These are phyloP conservation scores for Palythoa heliodiscus DNA, from an alignment of 92 coral and sea anemone species.

Conservation along the genomic window DNA sequence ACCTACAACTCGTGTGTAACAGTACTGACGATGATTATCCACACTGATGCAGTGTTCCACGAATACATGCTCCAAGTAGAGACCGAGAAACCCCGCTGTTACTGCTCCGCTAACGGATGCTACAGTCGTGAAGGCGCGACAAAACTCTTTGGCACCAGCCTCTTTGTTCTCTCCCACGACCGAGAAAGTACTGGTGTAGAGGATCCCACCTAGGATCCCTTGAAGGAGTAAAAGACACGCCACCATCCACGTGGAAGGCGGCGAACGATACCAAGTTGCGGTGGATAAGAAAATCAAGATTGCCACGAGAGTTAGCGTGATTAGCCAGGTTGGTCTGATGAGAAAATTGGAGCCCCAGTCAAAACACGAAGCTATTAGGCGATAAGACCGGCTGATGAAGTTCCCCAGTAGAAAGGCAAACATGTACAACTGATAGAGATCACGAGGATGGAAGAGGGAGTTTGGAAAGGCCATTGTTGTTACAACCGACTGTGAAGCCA, in stretches of 20 bases:
- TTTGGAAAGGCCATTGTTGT: conserved; percentile 52
- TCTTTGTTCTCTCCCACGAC: conserved; percentile 43
- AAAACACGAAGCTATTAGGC: conserved; percentile 15
- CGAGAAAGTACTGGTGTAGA: conserved; percentile 50
- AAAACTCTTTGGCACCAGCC: conserved; percentile 41
- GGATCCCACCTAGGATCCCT: conserved; percentile 35
- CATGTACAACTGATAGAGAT: conserved; percentile 42
- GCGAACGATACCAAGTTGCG: conserved; percentile 40
- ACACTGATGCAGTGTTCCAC: conserved; percentile 38
- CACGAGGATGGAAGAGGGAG: conserved; percentile 37
- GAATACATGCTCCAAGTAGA: conserved; percentile 24
- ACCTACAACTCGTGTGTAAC: conserved; percentile 46
- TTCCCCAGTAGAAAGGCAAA: conserved; percentile 43
- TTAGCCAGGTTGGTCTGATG: conserved; percentile 43
- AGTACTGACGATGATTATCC: conserved; percentile 31
- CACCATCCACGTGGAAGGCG: conserved; percentile 47
- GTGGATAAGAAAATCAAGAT: conserved; percentile 35
- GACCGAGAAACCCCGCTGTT: conserved; percentile 46
- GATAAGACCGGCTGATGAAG: conserved; percentile 45
- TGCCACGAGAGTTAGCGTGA: conserved; percentile 31
- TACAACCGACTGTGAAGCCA: conserved; percentile 42
- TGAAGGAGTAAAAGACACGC: conserved; percentile 29
- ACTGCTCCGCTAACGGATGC: conserved; percentile 45
- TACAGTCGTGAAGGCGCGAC: conserved; percentile 49
- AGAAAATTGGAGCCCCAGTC: conserved; percentile 19